Base-by-base conservation (phyloP, 1,140 invertebrate species). In the Bombus superbus region DNA sequence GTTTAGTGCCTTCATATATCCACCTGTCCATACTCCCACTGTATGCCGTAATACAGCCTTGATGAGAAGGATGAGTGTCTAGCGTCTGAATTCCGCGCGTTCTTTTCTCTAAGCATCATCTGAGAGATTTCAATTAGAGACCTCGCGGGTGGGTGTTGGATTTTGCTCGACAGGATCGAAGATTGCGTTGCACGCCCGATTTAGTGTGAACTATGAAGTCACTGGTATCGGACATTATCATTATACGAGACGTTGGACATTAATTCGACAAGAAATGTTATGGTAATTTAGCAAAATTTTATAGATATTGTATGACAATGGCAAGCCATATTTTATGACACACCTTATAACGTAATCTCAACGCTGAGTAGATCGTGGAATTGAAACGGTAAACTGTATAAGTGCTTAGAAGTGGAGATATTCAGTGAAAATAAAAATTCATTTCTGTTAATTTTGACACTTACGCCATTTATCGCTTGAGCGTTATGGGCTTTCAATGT, bases 1-100 rank as follows among this genome's bases (percentile, higher is more conserved):
- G 69, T 83, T 86, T 76, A 82, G 42, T 69, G 71, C 28, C 73
- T 59, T 57, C 47, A 44, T 38, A 22, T 53, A 80, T n/a, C 38
- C 71, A 81, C 35, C 57, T 66, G 78, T 76, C 40, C 40, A 47
- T 71, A n/a, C 57, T 74, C 79, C 44, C 25, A 68, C 13, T 28
- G 38, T 40, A 53, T 53, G 47, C 88, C 85, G 75, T 91, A 88
- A 87, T 76, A 78, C 71, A 88, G 76, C 84, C 88, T 83, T 90
- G 88, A 85, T 77, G 77, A 81, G 76, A 79, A 89, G 73, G 81
- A 86, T 86, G 35, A 35, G 32, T 47, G 66, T 77, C 44, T 57
- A 40, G 28, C n/a, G 73, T 62, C 35, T 86, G 66, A 86, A 86
- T 86, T 83, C 85, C 85, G 32, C 40, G 53, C 85, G 42, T 83